Conservation (phyloP, 2,113 vertebrate genomes). For the Laticauda colubrina region DNA sequence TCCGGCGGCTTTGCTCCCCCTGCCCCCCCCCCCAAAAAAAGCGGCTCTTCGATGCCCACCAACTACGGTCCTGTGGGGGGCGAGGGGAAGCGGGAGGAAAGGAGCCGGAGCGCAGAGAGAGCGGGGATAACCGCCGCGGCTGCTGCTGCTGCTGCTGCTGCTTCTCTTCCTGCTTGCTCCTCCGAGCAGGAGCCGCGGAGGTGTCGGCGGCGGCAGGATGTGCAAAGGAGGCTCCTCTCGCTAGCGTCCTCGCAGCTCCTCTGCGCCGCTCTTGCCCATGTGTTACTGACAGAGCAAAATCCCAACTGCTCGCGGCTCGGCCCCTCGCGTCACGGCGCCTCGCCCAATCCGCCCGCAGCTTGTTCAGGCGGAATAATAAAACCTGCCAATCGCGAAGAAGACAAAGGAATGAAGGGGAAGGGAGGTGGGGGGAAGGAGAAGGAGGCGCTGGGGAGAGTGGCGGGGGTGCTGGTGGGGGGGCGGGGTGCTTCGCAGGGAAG, state of each 20-base stretch:
- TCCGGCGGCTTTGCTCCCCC: slow-evolving; percentile 17
- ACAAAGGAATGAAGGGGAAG: slow-evolving; percentile 67
- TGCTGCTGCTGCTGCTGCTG: background rate
- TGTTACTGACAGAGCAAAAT: slow-evolving; percentile 91
- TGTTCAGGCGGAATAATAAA: slow-evolving; percentile 86
- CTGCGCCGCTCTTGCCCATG: slow-evolving; percentile 74
- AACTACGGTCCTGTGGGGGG: slow-evolving; percentile 8
- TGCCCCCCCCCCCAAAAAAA: background rate
- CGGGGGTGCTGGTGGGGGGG: background rate
- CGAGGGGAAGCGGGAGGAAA: background rate
- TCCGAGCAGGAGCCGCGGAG: background rate
- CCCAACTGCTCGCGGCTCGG: slow-evolving; percentile 79
- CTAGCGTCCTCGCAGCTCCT: slow-evolving; percentile 37
- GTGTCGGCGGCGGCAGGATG: slow-evolving; percentile 37
- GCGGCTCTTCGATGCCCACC: background rate
- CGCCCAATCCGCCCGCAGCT: slow-evolving; percentile 78
- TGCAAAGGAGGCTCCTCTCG: slow-evolving; percentile 43
- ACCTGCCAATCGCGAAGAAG: slow-evolving; percentile 79
- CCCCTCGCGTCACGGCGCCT: slow-evolving; percentile 73
- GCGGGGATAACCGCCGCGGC: slow-evolving; percentile 19
- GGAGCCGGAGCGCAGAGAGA: background rate
- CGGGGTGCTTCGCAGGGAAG: background rate
- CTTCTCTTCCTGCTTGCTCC: background rate
- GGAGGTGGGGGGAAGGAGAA: slow-evolving; percentile 7
- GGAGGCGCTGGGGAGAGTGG: background rate